Base-by-base conservation (phyloP, 2,113 vertebrate species). In the Gila orcuttii region DNA sequence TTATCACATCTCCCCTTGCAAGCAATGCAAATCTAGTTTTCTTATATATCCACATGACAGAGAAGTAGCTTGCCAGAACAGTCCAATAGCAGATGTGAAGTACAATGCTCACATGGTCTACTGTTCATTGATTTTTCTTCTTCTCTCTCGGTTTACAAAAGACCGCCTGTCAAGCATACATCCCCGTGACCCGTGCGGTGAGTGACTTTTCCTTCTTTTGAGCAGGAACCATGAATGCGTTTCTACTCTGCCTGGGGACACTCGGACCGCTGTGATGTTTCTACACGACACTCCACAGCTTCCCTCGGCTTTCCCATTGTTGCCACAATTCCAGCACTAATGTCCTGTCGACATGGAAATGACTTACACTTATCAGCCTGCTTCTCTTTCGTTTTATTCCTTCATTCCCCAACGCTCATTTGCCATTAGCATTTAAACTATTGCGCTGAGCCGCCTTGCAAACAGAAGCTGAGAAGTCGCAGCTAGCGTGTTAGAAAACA, bases 371-470 rank as follows among this genome's bases (percentile, higher is more conserved):
- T 94, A 92, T 93, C 93, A 89, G 57, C 87, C 79, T 83, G 81
- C 87, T 83, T 85, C 81, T 52, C 69, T 77, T 87, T 91, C 87
- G 66, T 82, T 73, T 87, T 71, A 71, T 79, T 87, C 84, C 80
- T 73, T 86, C 71, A 83, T 84, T 87, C 87, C 75, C 83, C 62
- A 84, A 85, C 74, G 62, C 90, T 92, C 87, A 83, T 90, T 91
- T 89, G 86, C 91, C 89, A 92, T 94, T 95, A 93, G 91, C 91
- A 92, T 92, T 92, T 88, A 91, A 90, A 91, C 89, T 89, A 92
- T 88, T 90, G 90, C 77, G 21, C 71, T 60, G 68, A 33, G 74
- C 55, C 62, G 66, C 69, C 57, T 86, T 79, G 89, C 90, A 60
- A 69, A 89, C 88, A 90, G 50, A 81, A 64, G 60, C 71, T 47